These are phyloP conservation scores for Clarias pachynema DNA, from an alignment of 2,797 vertebrate genomes.

Conservation along the genomic window DNA sequence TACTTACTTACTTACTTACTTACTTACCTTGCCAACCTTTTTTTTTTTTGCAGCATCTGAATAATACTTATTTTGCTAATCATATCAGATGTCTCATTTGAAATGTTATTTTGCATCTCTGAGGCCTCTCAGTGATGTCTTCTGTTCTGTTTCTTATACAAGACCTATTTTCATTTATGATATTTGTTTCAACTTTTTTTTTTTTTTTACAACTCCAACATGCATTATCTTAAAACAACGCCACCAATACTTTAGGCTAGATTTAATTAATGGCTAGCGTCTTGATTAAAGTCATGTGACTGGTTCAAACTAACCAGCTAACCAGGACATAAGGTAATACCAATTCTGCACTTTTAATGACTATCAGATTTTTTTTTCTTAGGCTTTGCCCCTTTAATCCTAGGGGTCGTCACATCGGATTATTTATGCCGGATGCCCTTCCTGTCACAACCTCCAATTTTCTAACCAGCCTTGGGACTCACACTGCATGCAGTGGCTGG, in stretches of 20 bases:
- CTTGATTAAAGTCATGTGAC: not conserved
- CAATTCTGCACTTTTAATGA: not conserved
- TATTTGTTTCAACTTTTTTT: not conserved
- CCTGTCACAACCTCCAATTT: no score
- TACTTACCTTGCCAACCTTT: not conserved
- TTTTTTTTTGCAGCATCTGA: not conserved
- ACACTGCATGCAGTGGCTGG: no score
- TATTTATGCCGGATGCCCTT: no score
- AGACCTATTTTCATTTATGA: not conserved
- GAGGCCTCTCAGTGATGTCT: not conserved
- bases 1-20: no score
- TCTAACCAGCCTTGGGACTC: no score
- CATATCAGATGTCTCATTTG: not conserved
- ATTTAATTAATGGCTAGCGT: constrained; percentile 1
- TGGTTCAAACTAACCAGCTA: constrained; percentile 37
- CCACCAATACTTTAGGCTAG: not conserved
- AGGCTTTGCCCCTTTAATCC: no score
- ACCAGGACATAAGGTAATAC: constrained; percentile 31
- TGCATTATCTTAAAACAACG: not conserved
- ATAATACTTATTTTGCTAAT: not conserved
- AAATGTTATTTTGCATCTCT: not conserved
- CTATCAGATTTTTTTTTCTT: not conserved
- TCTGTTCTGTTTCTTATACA: not conserved
- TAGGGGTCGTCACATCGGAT: no score
- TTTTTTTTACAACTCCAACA: not conserved